phyloP scores from a whole-genome alignment of 1,140 invertebrate species.

The Daktulosphaira vitifoliae region DNA sequence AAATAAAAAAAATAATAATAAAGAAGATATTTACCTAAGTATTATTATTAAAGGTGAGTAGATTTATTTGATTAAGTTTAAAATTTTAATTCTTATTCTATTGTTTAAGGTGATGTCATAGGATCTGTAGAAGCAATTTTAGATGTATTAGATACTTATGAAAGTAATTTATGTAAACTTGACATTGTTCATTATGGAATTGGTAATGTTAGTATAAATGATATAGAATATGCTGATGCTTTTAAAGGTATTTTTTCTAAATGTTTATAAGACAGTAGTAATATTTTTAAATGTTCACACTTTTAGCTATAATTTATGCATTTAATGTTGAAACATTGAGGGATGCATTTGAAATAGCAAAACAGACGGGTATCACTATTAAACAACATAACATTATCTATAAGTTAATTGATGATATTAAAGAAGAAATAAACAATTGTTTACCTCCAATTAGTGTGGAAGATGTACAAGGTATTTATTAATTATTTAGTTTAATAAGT shows the following conservation, averaged over 20 bases:
- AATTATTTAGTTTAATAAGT: slow-evolving; percentile 11
- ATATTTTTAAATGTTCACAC: too few relatives aligned
- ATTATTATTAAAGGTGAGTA: slow-evolving; percentile 48
- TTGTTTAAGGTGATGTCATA: slow-evolving; percentile 59
- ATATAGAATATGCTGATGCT: slow-evolving; percentile 74
- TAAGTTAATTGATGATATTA: slow-evolving; percentile 79
- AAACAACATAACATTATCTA: slow-evolving; percentile 81
- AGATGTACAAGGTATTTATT: slow-evolving; percentile 57
- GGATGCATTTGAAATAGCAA: slow-evolving; percentile 47
- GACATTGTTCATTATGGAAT: slow-evolving; percentile 85
- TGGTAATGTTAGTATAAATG: slow-evolving; percentile 70
- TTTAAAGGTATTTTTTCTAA: slow-evolving; percentile 56
- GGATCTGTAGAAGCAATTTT: slow-evolving; percentile 90
- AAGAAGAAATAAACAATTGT: slow-evolving; percentile 62
- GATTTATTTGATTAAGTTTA: too few relatives aligned
- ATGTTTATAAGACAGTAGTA: not conserved
- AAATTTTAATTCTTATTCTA: not conserved
- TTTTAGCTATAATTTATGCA: slow-evolving; percentile 68
- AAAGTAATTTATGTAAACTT: slow-evolving; percentile 63
- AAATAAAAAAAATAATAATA: slow-evolving; percentile 49
- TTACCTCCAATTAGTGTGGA: slow-evolving; percentile 65
- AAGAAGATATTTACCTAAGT: slow-evolving; percentile 45
- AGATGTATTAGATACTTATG: slow-evolving; percentile 82
- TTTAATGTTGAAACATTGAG: slow-evolving; percentile 65
- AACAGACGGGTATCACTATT: slow-evolving; percentile 51